A percentile compares a stretch with the other conserved stretches of the same genome.
Conservation (phyloP, 2,888 invertebrate genomes). For the Agriopis marginaria region DNA sequence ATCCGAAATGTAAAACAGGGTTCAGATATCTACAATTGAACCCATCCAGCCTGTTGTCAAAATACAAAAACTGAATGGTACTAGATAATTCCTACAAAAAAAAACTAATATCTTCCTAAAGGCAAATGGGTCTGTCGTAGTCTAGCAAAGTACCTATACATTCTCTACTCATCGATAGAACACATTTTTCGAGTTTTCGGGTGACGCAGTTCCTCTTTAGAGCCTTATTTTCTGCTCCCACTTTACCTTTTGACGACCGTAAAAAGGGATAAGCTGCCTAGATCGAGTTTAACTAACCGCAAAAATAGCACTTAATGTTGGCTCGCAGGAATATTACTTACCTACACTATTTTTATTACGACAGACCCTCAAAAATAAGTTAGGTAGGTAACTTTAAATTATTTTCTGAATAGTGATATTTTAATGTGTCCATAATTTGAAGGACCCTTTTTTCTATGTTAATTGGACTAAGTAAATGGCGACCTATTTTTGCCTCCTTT, state of each 20-base stretch:
- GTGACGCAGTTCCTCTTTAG: neutral
- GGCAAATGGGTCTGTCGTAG: too few species aligned
- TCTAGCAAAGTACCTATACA: too few species aligned
- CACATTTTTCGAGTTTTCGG: neutral
- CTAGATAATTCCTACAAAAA: too few species aligned
- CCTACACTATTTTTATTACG: constrained; percentile 2
- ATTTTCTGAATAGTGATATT: neutral
- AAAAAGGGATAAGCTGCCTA: neutral
- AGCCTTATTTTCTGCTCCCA: constrained; percentile 2
- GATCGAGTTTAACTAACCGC: constrained; percentile 6
- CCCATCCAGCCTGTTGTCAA: too few species aligned
- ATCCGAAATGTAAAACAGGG: too few species aligned
- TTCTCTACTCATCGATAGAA: neutral
- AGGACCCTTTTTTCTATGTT: too few species aligned
- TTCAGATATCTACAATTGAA: too few species aligned
- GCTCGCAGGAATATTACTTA: neutral
- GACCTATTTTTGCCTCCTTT: too few species aligned
- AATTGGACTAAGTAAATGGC: too few species aligned
- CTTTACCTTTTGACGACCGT: neutral
- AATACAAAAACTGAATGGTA: too few species aligned
- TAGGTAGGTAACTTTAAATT: neutral
- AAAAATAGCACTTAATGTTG: constrained; percentile 4
- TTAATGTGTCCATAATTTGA: too few species aligned
- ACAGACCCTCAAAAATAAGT: neutral
- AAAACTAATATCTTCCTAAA: too few species aligned